Base-by-base conservation (phyloP, 2,888 invertebrate genomes). In the Lycophotia porphyrea region DNA sequence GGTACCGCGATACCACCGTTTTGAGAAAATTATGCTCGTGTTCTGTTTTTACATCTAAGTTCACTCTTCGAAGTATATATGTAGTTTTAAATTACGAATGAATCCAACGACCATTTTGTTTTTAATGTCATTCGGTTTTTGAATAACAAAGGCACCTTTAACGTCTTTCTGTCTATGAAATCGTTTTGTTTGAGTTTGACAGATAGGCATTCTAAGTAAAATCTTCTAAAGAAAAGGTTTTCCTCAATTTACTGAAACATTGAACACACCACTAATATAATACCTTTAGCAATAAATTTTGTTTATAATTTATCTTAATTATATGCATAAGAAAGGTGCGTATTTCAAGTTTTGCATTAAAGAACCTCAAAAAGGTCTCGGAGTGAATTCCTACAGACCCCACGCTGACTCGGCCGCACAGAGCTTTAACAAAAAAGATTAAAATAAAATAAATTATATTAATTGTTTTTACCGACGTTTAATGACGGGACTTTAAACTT, bases 281-380 rank as follows among this genome's bases (percentile, higher is more conserved):
- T 74, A 73, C 61, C 61, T 31, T 63, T 73, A 70, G 70, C 81
- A 84, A 72, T 79, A 71, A 81, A 85, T 78, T 82, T 71, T 44
- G 63, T 71, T 74, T 60, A 70, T 76, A 82, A 74, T 82, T 79
- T 88, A 88, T 87, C 80, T 79, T 87, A 87, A 87, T 88, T 87
- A 87, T 68, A 82, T 76, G 67, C 87, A 78, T 75, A 77, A 76
- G 69, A 87, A 80, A 84, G 67, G 70, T 71, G 70, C 65, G 72
- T 77, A 85, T 85, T 85, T 87, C 79, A 82, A 80, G 80, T 82
- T 87, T 87, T 77, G 87, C 88, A 87, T 82, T 80, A 80, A 78
- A 69, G 66, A 52, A 74, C 75, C 70, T 61, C 81, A 67, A 78
- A 74, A 78, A 61, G 78, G 47, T 61, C 70, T 81, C 69, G 64